Conservation (phyloP, 2,113 vertebrate genomes). For the Apodemus sylvaticus region DNA sequence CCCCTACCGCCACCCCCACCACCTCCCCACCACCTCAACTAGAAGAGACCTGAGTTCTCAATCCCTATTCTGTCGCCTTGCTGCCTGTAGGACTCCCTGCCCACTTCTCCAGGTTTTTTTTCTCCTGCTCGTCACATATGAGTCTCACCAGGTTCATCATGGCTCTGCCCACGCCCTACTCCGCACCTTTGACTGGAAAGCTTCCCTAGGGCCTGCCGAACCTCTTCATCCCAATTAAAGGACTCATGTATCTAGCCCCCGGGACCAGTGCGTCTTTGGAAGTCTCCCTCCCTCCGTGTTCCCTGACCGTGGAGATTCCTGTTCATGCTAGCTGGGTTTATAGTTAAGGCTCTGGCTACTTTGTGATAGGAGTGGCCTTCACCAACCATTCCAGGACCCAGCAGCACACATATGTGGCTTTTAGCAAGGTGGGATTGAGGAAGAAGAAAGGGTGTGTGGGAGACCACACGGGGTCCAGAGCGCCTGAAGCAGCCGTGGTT, state of each 20-base stretch:
- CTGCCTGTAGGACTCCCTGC: accelerated
- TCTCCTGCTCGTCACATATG: too few relatives aligned
- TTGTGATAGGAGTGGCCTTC: too few relatives aligned
- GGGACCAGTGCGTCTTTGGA: not conserved
- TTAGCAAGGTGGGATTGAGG: not conserved
- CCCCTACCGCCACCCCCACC: accelerated
- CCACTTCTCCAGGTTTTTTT: not conserved
- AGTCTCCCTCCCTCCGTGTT: not conserved
- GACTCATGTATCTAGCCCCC: not conserved
- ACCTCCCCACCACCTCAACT: not conserved
- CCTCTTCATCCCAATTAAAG: not conserved
- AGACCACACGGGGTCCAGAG: not conserved
- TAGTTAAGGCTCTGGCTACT: not conserved
- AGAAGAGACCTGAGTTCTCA: not conserved
- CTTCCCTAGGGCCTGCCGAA: too few relatives aligned
- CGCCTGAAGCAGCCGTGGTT: not conserved
- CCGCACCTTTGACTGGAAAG: not conserved
- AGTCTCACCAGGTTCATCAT: accelerated
- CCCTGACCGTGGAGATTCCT: not conserved
- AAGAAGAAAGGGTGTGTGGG: not conserved
- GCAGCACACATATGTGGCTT: accelerated
- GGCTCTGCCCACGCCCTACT: not conserved
- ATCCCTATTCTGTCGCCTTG: not conserved
- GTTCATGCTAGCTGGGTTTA: accelerated
- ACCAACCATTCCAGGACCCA: not conserved